Percentiles rank a stretch among this genome's conserved stretches.
Evolutionary conservation across 2,888 invertebrate genomes (phyloP).

Genomic region (Metacarcinus magister): DNA sequence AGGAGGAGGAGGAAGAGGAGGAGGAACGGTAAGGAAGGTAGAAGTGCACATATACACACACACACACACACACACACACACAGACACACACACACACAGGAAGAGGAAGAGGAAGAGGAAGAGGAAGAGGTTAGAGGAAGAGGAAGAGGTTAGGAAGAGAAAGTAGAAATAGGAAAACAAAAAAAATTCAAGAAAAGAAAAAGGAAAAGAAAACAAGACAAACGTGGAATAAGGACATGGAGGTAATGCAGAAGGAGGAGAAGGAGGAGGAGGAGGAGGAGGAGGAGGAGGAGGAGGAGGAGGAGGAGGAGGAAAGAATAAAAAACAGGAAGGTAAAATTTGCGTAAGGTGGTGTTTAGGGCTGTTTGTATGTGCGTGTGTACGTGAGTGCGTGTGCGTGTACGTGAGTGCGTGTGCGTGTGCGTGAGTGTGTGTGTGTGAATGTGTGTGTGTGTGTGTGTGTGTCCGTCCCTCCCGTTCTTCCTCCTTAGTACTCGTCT

Average conservation of each 20-base stretch:
- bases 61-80: neutral
- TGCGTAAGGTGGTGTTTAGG: constrained; percentile 55
- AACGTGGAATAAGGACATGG: neutral
- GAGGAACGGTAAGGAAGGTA: neutral
- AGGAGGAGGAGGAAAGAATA: neutral
- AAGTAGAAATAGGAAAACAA: too few species aligned
- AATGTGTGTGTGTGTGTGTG: neutral
- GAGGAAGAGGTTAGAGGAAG: neutral
- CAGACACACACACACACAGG: neutral
- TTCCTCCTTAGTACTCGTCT: neutral
- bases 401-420: constrained; percentile 62
- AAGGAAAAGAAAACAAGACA: too few species aligned
- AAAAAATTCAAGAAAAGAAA: too few species aligned
- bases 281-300: neutral
- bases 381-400: constrained; percentile 61
- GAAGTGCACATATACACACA: neutral
- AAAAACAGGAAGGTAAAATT: neutral
- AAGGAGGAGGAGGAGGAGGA: neutral
- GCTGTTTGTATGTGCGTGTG: constrained; percentile 65
- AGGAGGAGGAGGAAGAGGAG: constrained; percentile 16
- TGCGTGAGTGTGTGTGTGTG: constrained; percentile 47
- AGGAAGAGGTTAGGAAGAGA: neutral
- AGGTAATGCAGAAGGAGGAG: neutral
- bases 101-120: neutral
- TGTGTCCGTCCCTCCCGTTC: too few species aligned